A percentile compares a stretch with the other conserved stretches of the same genome.
These are phyloP conservation scores for Balearica regulorum DNA, from an alignment of 2,797 vertebrate species.

Conservation along the genomic window DNA sequence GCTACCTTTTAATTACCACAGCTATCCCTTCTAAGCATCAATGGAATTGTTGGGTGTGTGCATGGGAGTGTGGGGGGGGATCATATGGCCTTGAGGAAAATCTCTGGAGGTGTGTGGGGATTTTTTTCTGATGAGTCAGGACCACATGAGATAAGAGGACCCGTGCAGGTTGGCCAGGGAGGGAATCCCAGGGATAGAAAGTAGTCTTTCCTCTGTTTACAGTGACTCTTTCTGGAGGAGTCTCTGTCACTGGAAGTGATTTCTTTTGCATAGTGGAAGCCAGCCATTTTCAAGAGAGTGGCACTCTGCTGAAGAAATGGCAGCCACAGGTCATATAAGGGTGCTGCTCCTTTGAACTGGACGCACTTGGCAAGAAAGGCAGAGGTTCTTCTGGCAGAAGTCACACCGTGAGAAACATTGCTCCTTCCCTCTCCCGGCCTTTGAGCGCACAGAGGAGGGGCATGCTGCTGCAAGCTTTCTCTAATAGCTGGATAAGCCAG, in stretches of 20 bases:
- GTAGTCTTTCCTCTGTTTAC: background rate
- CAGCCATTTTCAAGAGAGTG: background rate
- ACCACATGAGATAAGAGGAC: background rate
- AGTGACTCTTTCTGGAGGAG: background rate
- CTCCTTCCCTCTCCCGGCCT: background rate
- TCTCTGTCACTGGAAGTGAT: background rate
- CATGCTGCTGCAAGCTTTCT: background rate
- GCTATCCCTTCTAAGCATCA: background rate
- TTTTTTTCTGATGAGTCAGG: background rate
- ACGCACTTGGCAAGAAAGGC: background rate
- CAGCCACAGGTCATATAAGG: background rate
- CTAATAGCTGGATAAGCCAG: background rate
- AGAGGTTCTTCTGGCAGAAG: background rate
- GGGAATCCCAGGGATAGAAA: background rate
- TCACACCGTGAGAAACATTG: background rate
- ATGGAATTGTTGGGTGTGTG: background rate
- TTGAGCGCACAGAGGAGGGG: background rate
- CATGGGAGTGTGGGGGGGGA: background rate
- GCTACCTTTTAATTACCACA: slow-evolving; percentile 61
- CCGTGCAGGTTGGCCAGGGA: background rate
- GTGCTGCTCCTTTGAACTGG: background rate
- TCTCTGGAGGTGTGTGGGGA: background rate
- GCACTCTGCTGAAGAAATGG: background rate
- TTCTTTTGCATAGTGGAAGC: background rate
- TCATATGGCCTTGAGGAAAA: background rate